Percentiles rank a stretch among this genome's conserved stretches.
These are phyloP conservation scores for Stenchaetothrips biformis DNA, from an alignment of 2,888 invertebrate species.

Conservation along the genomic window DNA sequence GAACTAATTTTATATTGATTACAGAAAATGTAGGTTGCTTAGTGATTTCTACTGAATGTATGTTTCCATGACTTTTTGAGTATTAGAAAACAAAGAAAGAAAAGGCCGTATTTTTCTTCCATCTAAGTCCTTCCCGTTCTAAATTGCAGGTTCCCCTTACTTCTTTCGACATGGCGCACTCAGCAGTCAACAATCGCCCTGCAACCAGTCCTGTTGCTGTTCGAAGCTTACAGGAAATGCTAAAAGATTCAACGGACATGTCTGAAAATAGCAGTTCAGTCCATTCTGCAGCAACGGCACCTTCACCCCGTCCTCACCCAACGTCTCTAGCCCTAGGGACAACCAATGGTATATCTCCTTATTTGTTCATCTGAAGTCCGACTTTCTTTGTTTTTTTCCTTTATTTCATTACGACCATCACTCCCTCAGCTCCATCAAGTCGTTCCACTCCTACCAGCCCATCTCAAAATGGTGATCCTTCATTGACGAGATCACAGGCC, in stretches of 20 bases:
- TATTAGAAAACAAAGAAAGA: too few relatives aligned
- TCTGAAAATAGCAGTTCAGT: slow-evolving; percentile 70
- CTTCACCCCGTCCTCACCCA: slow-evolving; percentile 38
- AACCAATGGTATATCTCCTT: not conserved
- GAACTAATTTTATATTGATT: not conserved
- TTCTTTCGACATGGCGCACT: not conserved
- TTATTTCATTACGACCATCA: slow-evolving; percentile 30
- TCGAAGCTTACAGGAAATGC: slow-evolving; percentile 78
- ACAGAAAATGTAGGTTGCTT: not conserved
- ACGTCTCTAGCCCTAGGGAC: slow-evolving; percentile 30
- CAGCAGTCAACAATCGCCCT: slow-evolving; percentile 3
- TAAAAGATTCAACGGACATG: slow-evolving; percentile 74
- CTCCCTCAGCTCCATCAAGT: slow-evolving; percentile 38
- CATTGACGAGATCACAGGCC: slow-evolving; percentile 61
- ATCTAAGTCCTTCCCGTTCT: not conserved
- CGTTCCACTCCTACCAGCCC: slow-evolving; percentile 53
- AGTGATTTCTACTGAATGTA: not conserved
- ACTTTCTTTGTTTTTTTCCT: not conserved
- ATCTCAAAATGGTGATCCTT: slow-evolving; percentile 60
- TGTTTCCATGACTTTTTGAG: not conserved
- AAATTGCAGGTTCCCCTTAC: not conserved
- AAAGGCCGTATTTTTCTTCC: not conserved
- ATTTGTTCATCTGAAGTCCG: slow-evolving; percentile 39
- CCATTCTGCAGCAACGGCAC: slow-evolving; percentile 66
- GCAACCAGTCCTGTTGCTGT: slow-evolving; percentile 46